Conservation (phyloP, 2,888 invertebrate species). For the Epiblema foenella region DNA sequence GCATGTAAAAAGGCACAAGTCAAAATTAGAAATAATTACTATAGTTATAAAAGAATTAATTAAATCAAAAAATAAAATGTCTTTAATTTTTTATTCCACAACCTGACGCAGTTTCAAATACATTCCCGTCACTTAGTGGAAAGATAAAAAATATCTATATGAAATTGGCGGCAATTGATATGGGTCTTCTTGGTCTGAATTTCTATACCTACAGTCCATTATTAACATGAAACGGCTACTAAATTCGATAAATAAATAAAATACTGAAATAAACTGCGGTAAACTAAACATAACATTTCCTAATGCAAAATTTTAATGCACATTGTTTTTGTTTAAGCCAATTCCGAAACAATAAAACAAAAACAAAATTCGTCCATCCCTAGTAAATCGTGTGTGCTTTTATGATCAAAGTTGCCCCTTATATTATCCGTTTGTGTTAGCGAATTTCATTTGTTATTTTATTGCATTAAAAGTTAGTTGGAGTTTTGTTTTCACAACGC, state of each 20-base stretch:
- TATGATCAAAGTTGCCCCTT: slow-evolving; percentile 21
- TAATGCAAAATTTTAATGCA: not conserved
- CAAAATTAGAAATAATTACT: too few relatives aligned
- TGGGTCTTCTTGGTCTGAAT: too few relatives aligned
- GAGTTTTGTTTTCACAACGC: slow-evolving; percentile 22
- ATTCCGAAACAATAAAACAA: slow-evolving; percentile 12
- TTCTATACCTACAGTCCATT: too few relatives aligned
- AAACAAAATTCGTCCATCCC: not conserved
- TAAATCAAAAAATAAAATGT: too few relatives aligned
- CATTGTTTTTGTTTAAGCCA: not conserved
- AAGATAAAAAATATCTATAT: too few relatives aligned
- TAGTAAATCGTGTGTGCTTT: slow-evolving; percentile 21
- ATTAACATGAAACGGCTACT: too few relatives aligned
- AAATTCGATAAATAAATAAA: not conserved
- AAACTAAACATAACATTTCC: not conserved
- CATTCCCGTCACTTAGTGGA: too few relatives aligned
- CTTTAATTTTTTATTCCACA: too few relatives aligned
- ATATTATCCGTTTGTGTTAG: slow-evolving; percentile 13
- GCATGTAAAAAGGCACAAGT: too few relatives aligned
- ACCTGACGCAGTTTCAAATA: too few relatives aligned
- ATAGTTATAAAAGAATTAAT: too few relatives aligned
- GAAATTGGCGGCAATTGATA: too few relatives aligned
- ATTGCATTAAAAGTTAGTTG: slow-evolving; percentile 21
- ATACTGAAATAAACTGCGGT: not conserved
- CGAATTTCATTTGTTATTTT: slow-evolving; percentile 14